These are phyloP conservation scores for Lucinisca nassula DNA, from an alignment of 2,888 invertebrate species.

Conservation along the genomic window DNA sequence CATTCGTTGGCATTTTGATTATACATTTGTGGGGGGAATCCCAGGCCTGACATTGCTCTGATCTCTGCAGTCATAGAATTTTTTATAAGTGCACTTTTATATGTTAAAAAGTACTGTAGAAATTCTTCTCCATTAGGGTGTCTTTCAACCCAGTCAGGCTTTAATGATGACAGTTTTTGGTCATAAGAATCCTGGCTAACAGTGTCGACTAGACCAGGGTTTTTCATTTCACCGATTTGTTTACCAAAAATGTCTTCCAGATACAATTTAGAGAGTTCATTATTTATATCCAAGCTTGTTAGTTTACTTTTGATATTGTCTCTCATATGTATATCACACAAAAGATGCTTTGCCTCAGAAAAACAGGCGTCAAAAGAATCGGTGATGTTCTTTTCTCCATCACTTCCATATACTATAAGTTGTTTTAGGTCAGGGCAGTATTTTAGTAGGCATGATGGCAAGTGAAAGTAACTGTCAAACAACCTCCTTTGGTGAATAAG, in stretches of 20 bases:
- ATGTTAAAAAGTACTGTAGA: conserved; percentile 20
- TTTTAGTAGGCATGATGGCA: background rate
- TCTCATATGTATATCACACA: conserved; percentile 33
- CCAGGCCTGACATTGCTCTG: conserved; percentile 12
- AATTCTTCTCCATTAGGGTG: conserved; percentile 18
- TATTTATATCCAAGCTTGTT: background rate
- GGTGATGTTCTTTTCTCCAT: conserved; percentile 18
- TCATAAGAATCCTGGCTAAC: conserved; percentile 8
- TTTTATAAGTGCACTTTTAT: conserved; percentile 19
- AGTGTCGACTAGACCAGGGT: conserved; percentile 15
- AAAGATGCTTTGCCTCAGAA: conserved; percentile 4
- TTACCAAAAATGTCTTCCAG: conserved; percentile 24
- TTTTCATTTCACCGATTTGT: background rate
- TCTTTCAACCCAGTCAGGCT: background rate
- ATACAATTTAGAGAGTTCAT: background rate
- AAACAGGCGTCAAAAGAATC: conserved; percentile 4
- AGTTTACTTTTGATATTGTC: conserved; percentile 24
- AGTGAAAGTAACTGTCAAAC: background rate
- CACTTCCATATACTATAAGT: background rate
- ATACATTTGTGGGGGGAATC: conserved; percentile 30
- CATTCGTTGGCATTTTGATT: conserved; percentile 43
- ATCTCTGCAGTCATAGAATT: conserved; percentile 20
- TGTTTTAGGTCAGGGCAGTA: background rate
- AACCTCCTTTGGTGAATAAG: background rate
- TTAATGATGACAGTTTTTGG: background rate